Evolutionary conservation across 2,888 invertebrate species (phyloP).

Genomic region (Synergus laeviventris): DNA sequence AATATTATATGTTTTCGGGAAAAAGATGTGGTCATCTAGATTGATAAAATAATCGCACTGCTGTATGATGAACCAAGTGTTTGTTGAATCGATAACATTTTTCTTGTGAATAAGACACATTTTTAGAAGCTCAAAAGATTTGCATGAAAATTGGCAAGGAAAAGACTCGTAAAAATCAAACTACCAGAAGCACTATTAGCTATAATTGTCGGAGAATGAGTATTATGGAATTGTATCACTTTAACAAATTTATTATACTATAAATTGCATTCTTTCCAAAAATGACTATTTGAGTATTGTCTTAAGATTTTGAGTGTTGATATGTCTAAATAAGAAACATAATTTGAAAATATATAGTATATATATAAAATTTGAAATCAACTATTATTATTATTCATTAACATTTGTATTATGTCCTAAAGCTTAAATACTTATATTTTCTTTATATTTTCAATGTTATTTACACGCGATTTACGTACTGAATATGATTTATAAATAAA

Average conservation of each 20-base stretch:
- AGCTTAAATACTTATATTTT: too few relatives aligned
- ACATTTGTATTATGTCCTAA: too few relatives aligned
- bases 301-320: neutral
- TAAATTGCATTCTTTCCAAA: neutral
- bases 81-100: slow-evolving; percentile 36
- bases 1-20: too few relatives aligned
- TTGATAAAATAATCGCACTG: slow-evolving; percentile 24
- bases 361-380: neutral
- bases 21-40: neutral
- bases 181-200: neutral
- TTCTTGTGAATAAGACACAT: slow-evolving; percentile 6
- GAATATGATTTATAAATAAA: neutral
- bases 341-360: neutral
- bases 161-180: neutral
- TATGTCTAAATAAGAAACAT: neutral
- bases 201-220: neutral
- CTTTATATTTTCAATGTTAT: too few relatives aligned
- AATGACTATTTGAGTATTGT: neutral
- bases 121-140: neutral
- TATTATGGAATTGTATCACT: neutral
- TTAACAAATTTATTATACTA: neutral
- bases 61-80: neutral
- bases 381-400: too few relatives aligned
- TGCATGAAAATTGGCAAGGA: neutral
- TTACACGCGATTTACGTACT: too few relatives aligned